Base-by-base conservation (phyloP, 2,797 vertebrate genomes). In the Microctenopoma stevenorrisi region DNA sequence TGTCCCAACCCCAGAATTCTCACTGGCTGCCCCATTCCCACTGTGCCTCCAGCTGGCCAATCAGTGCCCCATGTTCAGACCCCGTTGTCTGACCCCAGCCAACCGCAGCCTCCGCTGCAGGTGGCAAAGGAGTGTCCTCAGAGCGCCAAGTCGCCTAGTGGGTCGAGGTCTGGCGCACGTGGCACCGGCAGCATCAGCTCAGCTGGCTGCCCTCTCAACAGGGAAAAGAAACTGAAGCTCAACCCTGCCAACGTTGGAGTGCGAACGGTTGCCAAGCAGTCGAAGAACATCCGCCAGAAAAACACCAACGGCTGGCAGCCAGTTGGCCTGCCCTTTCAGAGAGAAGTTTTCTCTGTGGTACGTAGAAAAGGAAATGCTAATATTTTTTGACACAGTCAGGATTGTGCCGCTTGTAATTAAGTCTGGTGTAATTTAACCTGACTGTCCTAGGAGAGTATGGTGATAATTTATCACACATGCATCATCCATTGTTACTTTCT, bases 301-400 rank as follows among this genome's bases (percentile, higher is more conserved):
- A 94, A 93, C 46, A 99, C 97, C 72, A 99, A 99, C 3, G 98
- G 98, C 90, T 99, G 98, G 98, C 94, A 93, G 55, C 95, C 98
- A 0, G 94, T 99, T 8, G 98, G 98, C 69, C 84, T 93, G 0
- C 94, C 97, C 70, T 96, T 94, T 10, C 96, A 99, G 91, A 99
- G 95, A 92, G 97, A 97, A 0, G 97, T 99, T 73, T 99, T 98
- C 49, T 95, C 97, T 12, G 94, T 98, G 95, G 98, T 99, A 92
- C 73, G 98, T 95, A 80, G 63, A 74, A 43, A 51, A 84, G 77
- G 78, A 79, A 72, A 60, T 42, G 35, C 67, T 68, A 68, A 35
- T 62, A 46, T 53, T 60, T 76, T 76, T 49, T 76, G 37, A 69
- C 10, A 28, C 61, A 15, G 57, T 57, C 47, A 33, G 25, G 49